Evolutionary conservation across 2,113 vertebrate genomes (phyloP).

Genomic region (Chaenocephalus aceratus): DNA sequence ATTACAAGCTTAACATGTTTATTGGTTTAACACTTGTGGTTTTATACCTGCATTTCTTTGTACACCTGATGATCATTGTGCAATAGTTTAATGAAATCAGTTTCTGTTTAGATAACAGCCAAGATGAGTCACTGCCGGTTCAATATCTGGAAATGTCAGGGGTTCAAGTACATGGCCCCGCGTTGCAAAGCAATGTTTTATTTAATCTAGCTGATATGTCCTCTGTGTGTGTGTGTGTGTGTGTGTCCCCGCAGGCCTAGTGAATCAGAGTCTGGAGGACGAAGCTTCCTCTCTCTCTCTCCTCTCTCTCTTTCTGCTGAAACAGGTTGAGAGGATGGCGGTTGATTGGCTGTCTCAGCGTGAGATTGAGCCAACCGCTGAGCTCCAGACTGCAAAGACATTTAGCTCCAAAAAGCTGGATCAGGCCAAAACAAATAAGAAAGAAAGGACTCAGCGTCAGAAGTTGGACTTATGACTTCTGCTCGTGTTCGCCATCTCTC

Average conservation of each 20-base stretch:
- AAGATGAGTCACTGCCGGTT: slow-evolving; percentile 40
- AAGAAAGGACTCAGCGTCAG: neutral
- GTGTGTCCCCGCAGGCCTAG: slow-evolving; percentile 18
- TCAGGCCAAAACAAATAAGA: slow-evolving; percentile 7
- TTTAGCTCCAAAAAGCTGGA: slow-evolving; percentile 28
- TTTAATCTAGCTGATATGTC: slow-evolving; percentile 24
- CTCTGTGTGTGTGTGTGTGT: slow-evolving; percentile 27
- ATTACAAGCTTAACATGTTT: too few relatives aligned
- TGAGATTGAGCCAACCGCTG: slow-evolving; percentile 42
- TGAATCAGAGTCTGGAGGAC: slow-evolving; percentile 42
- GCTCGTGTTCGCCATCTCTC: neutral
- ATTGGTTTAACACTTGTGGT: neutral
- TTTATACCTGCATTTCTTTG: neutral
- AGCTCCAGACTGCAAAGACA: slow-evolving; percentile 34
- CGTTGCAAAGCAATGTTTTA: slow-evolving; percentile 24
- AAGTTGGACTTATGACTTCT: neutral
- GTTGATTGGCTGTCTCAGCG: slow-evolving; percentile 41
- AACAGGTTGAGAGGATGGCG: slow-evolving; percentile 26
- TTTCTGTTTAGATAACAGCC: neutral
- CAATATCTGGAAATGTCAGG: slow-evolving; percentile 41
- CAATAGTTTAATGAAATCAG: neutral
- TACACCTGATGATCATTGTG: neutral
- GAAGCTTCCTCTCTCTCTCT: neutral
- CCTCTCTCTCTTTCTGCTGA: neutral
- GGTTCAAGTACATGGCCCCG: neutral